Evolutionary conservation across 2,797 vertebrate genomes (phyloP).

Genomic region (Morus bassanus): DNA sequence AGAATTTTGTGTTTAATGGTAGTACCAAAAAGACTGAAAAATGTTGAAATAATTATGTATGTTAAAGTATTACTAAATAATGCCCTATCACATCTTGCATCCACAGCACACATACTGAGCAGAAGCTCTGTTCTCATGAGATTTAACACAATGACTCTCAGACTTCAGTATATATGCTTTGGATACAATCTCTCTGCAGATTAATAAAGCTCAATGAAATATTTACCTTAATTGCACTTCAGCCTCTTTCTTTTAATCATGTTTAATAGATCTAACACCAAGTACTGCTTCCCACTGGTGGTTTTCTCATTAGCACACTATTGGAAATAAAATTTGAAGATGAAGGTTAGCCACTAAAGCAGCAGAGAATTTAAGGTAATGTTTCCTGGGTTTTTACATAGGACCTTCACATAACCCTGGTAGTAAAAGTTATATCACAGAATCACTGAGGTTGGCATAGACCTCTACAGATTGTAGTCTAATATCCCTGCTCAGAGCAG

Average conservation of each 20-base stretch:
- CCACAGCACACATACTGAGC: not conserved
- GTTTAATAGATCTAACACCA: conserved; percentile 24
- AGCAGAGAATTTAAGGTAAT: not conserved
- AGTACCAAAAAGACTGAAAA: not conserved
- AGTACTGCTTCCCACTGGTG: conserved; percentile 3
- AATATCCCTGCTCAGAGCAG: not conserved
- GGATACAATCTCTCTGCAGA: not conserved
- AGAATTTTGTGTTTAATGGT: not conserved
- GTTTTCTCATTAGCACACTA: conserved; percentile 16
- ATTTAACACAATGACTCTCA: not conserved
- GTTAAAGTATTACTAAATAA: not conserved
- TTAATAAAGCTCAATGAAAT: conserved; percentile 42
- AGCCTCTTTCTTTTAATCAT: conserved; percentile 38
- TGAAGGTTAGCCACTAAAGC: not conserved
- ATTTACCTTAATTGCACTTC: conserved; percentile 52
- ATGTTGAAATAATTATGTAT: not conserved
- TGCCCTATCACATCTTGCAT: not conserved
- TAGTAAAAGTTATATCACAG: not conserved
- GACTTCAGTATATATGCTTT: not conserved
- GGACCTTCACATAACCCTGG: not conserved
- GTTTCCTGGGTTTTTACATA: not conserved
- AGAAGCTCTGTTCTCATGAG: not conserved
- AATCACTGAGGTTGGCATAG: not conserved
- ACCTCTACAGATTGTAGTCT: not conserved
- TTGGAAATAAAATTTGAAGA: not conserved